Evolutionary conservation across 2,113 vertebrate species (phyloP).

Genomic region (Ia io): DNA sequence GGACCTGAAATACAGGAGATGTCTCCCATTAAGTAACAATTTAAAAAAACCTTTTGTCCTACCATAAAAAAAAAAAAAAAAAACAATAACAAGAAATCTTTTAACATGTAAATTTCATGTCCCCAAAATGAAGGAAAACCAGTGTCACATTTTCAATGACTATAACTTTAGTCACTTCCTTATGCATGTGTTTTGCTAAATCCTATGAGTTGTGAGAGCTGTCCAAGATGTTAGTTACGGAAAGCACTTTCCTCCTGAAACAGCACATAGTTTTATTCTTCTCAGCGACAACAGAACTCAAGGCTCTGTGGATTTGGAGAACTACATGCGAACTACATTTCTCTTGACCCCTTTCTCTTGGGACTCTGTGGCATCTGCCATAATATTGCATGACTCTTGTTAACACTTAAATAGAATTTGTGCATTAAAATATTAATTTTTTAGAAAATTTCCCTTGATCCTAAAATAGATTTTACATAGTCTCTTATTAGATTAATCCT

Average conservation of each 20-base stretch:
- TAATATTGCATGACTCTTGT: background rate
- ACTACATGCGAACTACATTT: background rate
- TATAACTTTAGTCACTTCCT: background rate
- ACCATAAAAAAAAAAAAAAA: background rate
- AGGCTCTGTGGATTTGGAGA: background rate
- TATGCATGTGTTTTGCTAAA: background rate
- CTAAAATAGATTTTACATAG: background rate
- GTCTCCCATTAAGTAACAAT: background rate
- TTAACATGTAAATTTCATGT: background rate
- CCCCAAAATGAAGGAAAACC: background rate
- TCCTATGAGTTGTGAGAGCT: accelerated
- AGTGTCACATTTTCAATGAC: background rate
- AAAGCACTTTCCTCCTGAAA: background rate
- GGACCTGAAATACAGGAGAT: background rate
- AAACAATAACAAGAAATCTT: background rate
- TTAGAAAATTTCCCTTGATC: background rate
- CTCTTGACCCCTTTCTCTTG: background rate
- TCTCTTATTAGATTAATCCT: background rate
- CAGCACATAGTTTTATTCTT: background rate
- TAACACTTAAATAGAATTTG: background rate
- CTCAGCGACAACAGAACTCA: accelerated
- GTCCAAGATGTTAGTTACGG: background rate
- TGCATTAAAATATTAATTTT: background rate
- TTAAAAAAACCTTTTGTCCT: accelerated
- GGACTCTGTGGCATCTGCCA: background rate